phyloP scores from a whole-genome alignment of 2,888 invertebrate species.

The Drosophila acutilabella region DNA sequence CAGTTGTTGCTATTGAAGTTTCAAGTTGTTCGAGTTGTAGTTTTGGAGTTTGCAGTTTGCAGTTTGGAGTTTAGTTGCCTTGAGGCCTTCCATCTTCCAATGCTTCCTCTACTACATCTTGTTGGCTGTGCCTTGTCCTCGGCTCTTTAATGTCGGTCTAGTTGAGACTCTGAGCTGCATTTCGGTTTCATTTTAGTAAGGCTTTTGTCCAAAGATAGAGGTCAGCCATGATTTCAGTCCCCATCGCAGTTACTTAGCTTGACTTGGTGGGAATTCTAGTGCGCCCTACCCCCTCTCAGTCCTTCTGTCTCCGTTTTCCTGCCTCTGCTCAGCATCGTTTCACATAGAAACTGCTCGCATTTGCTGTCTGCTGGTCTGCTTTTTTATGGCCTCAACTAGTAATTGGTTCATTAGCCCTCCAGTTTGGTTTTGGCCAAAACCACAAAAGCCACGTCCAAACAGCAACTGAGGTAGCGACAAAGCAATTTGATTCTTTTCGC shows the following conservation, averaged over 20 bases:
- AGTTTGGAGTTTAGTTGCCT: constrained; percentile 28
- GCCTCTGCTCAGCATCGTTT: constrained; percentile 10
- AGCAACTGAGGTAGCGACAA: constrained; percentile 53
- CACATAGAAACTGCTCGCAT: constrained; percentile 61
- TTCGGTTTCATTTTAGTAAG: constrained; percentile 77
- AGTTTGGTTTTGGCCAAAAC: constrained; percentile 37
- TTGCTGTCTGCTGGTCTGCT: constrained; percentile 37
- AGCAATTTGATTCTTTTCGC: constrained; percentile 61
- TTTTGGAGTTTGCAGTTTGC: neutral
- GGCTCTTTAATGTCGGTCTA: constrained; percentile 77
- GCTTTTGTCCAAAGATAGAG: constrained; percentile 64
- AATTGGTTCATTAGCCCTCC: constrained; percentile 80
- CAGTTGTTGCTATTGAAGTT: constrained; percentile 20
- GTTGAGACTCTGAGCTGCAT: constrained; percentile 65
- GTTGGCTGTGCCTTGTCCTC: constrained; percentile 45
- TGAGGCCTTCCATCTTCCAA: constrained; percentile 42
- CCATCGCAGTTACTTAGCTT: constrained; percentile 29
- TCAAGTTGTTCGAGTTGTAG: neutral
- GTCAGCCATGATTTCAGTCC: constrained; percentile 70
- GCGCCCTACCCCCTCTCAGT: constrained; percentile 19
- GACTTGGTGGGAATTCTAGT: constrained; percentile 74
- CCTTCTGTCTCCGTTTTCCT: neutral
- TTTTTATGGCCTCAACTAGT: constrained; percentile 72
- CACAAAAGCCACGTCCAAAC: constrained; percentile 16
- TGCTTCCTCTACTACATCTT: constrained; percentile 1